Base-by-base conservation (phyloP, 2,113 vertebrate species). In the Nannobrachium achirus region DNA sequence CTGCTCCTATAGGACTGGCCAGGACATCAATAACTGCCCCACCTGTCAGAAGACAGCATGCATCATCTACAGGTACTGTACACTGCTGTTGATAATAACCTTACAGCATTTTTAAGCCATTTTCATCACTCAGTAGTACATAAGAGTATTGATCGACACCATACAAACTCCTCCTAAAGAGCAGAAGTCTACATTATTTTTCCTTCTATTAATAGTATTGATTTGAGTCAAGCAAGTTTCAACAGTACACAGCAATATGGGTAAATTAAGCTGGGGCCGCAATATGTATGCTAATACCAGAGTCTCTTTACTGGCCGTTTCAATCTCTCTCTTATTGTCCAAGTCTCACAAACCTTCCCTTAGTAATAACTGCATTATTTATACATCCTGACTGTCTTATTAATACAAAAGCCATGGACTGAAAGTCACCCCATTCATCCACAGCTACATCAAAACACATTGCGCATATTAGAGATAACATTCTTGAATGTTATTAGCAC, bases 21-120 rank as follows among this genome's bases (percentile, higher is more conserved):
- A 99, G 90, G 97, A 99, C 86, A 95, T 99, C 73, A 98, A 98
- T 95, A 98, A 99, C 77, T 99, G 97, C 89, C 89, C 95, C 55
- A 98, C 96, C 78, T 99, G 97, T 57, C 96, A 97, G 93, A 99
- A 95, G 90, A 99, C 96, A 0, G 97, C 97, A 8, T 99, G 97
- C 91, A 98, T 98, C 92, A 99, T 99, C 76, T 99, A 99, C 96
- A 99, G 97, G 97, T 99, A n/a, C n/a, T n/a, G n/a, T n/a, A 96
- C 88, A 57, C 69, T 64, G 20, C 76, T 76, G 61, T 40, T 41
- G 46, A 66, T 63, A 67, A 79, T 67, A 44, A 70, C 69, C 73
- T 77, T 48, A 78, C 53, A 69, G 48, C 40, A 50, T 74, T 1
- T 14, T 59, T 51, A 44, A 48, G n/a, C 4, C 60, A 66, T 33